Conservation (phyloP, 2,797 vertebrate genomes). For the Phalloptychus januarius region DNA sequence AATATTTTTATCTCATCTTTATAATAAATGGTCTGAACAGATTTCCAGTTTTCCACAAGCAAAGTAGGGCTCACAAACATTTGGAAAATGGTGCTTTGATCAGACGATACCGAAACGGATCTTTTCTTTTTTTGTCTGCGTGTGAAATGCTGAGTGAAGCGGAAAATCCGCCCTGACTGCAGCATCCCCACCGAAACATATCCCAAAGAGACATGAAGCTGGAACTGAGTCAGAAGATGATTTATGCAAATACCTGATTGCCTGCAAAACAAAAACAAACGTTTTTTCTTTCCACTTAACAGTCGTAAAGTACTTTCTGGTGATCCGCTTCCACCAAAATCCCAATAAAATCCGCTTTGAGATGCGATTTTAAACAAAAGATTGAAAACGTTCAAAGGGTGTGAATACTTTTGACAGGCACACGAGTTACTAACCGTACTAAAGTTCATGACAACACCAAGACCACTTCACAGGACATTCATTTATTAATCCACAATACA, state of each 20-base stretch:
- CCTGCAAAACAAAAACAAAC: background rate
- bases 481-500: slow-evolving; percentile 70
- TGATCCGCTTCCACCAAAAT: background rate
- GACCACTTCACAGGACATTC: slow-evolving; percentile 57
- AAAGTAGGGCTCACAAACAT: no score
- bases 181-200: background rate
- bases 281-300: background rate
- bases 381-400: background rate
- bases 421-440: slow-evolving; percentile 8
- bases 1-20: background rate
- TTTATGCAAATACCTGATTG: no score
- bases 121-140: no score
- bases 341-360: background rate
- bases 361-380: background rate
- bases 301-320: background rate
- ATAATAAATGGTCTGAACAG: no score
- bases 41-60: no score
- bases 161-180: background rate
- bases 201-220: background rate
- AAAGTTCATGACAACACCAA: slow-evolving; percentile 53
- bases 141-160: no score
- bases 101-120: no score
- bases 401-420: slow-evolving; percentile 1
- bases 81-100: no score
- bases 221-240: background rate